Base-by-base conservation (phyloP, 2,113 vertebrate genomes). In the Engystomops pustulosus region DNA sequence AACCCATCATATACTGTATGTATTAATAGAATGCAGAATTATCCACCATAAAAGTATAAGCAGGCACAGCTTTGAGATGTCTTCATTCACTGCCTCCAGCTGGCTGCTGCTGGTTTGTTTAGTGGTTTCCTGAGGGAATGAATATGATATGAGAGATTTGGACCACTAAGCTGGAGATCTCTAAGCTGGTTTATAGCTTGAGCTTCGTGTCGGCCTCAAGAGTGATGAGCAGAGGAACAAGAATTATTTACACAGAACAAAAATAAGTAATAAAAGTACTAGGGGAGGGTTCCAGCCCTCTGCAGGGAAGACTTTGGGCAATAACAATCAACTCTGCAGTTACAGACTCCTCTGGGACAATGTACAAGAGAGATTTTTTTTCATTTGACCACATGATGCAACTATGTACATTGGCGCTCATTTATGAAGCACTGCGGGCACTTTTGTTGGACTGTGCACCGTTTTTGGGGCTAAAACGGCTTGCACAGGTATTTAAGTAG, bases 181-280 rank as follows among this genome's bases (percentile, higher is more conserved):
- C 7, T 81, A 81, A 81, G 79, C 80, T 71, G 80, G 80, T 81
- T 81, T 81, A 81, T 70, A 71, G 67, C 68, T 81, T 49, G n/a
- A 55, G 67, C 44, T 81, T 81, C 80, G 20, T 58, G 67, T 34
- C 7, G 34, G 80, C 18, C 67, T 58, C 80, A 38, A 53, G 49
- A 81, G 80, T 71, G 68, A 71, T 58, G 62, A 55, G 34, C 32
- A 44, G 14, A 15, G 79, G n/a, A 71, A 27, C 20, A 47, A 51
- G 36, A 69, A 70, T 44, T 2, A 68, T 81, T 69, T 81, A 6
- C n/a, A 69, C 30, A 69, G 25, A 81, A 81, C 80, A 55, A 72
- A 34, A 71, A 80, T 45, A 69, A 36, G 62, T 36, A 25, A 72
- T n/a, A 78, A 60, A 78, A 58, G 36, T 23, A 10, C 23, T 49